Base-by-base conservation (phyloP, 2,113 vertebrate species). In the Loxodonta africana region DNA sequence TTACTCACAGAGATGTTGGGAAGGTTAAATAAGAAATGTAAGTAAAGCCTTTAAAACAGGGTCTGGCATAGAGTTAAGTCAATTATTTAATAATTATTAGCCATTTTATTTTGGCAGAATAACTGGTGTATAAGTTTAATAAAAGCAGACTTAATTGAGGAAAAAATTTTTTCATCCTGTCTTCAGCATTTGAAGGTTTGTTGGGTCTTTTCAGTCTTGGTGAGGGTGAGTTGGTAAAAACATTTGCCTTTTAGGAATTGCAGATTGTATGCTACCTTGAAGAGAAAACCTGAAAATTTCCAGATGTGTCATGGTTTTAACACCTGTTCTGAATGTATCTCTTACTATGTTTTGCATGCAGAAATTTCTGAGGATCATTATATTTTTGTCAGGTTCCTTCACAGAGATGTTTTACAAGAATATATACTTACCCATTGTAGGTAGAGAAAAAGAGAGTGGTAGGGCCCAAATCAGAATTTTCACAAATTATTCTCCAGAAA, bases 201-300 rank as follows among this genome's bases (percentile, higher is more conserved):
- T 92, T 88, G 44, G n/a, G 26, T 23, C 71, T 96, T 90, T 92
- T 84, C 9, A 57, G 71, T 65, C 8, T 92, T 81, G 28, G 28
- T 78, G 46, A 80, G 21, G 21, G 2, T 82, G 28, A 21, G 33
- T 88, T 71, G 17, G 51, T 63, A 63, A 91, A 90, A 87, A 25
- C 26, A 71, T 46, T 95, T 93, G 33, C 20, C 76, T 95, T 89
- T 76, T 85, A 96, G 65, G 37, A 97, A 80, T 46, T 94, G 44
- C n/a, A 86, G 90, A 93, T 77, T 78, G 46, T 80, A 28, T 77
- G 82, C 53, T 46, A 86, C 33, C 46, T 82, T 73, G 73, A 89
- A 89, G 76, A 95, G 51, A 94, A 96, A 97, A 86, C 88, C 44
- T n/a, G 51, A 80, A 85, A 88, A 62, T 46, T 77, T 90, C 17